Percentiles rank a stretch among this genome's conserved stretches.
Conservation (phyloP, 2,888 invertebrate species). For the Lasioglossum villosulum region DNA sequence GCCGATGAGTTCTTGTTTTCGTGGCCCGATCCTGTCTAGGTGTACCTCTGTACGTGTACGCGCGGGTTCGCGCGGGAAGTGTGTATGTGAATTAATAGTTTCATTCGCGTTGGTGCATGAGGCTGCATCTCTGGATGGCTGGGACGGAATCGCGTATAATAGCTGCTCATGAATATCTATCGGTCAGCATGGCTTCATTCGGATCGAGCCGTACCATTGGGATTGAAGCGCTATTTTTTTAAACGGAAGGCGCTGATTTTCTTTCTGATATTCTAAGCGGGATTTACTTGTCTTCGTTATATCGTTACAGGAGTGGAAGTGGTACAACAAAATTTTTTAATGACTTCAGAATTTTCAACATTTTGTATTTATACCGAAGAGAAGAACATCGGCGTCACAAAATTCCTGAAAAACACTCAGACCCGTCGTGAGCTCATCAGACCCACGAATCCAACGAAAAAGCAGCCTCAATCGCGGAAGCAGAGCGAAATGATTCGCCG, state of each 20-base stretch:
- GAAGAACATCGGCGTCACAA: too few species aligned
- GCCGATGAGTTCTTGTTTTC: slow-evolving; percentile 44
- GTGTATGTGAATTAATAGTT: slow-evolving; percentile 22
- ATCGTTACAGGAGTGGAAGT: too few species aligned
- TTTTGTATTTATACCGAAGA: too few species aligned
- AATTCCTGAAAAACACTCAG: too few species aligned
- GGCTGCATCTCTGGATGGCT: slow-evolving; percentile 9
- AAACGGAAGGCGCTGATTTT: not conserved
- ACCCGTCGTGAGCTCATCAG: too few species aligned
- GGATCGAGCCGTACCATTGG: not conserved
- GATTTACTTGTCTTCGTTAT: too few species aligned
- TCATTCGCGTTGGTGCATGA: slow-evolving; percentile 7
- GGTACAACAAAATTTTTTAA: too few species aligned
- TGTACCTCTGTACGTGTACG: not conserved
- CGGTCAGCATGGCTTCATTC: not conserved
- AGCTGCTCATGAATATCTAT: slow-evolving; percentile 18
- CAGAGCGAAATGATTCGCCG: not conserved
- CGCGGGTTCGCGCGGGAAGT: not conserved
- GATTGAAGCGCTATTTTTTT: slow-evolving; percentile 4
- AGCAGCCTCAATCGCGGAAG: not conserved
- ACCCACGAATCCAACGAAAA: not conserved
- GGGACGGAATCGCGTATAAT: slow-evolving; percentile 16
- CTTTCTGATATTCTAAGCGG: not conserved
- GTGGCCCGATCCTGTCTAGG: not conserved
- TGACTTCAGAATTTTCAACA: too few species aligned